A percentile compares a stretch with the other conserved stretches of the same genome.
Evolutionary conservation across 1,140 invertebrate species (phyloP).

Genomic region (Ostrea denselamellosa): DNA sequence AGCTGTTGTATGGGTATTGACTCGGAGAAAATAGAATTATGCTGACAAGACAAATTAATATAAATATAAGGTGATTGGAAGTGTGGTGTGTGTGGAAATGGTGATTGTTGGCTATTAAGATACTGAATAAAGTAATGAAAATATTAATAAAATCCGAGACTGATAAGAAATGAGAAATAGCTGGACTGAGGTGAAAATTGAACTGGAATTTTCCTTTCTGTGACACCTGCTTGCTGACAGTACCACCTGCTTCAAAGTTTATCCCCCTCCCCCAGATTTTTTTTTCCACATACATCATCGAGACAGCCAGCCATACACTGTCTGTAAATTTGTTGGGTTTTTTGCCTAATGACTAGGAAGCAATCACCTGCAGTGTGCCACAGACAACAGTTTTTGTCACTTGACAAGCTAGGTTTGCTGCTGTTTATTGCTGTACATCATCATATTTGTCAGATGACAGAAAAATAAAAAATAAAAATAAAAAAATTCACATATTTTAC

Average conservation of each 20-base stretch:
- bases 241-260: not conserved
- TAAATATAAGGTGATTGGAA: too few species aligned
- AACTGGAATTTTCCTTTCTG: too few species aligned
- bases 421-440: conserved; percentile 6
- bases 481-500: not conserved
- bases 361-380: not conserved
- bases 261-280: not conserved
- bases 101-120: too few species aligned
- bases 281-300: not conserved
- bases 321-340: not conserved
- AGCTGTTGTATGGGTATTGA: too few species aligned
- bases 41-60: too few species aligned
- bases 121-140: too few species aligned
- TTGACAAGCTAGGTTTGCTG: not conserved
- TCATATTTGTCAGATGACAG: not conserved
- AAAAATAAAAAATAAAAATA: not conserved
- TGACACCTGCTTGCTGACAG: too few species aligned
- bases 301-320: not conserved
- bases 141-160: too few species aligned
- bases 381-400: not conserved
- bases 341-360: not conserved
- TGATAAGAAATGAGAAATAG: too few species aligned
- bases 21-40: too few species aligned
- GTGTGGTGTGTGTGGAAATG: too few species aligned
- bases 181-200: too few species aligned